Percentiles rank a stretch among this genome's conserved stretches.
Evolutionary conservation across 2,113 vertebrate species (phyloP).

Genomic region (Electrona antarctica): DNA sequence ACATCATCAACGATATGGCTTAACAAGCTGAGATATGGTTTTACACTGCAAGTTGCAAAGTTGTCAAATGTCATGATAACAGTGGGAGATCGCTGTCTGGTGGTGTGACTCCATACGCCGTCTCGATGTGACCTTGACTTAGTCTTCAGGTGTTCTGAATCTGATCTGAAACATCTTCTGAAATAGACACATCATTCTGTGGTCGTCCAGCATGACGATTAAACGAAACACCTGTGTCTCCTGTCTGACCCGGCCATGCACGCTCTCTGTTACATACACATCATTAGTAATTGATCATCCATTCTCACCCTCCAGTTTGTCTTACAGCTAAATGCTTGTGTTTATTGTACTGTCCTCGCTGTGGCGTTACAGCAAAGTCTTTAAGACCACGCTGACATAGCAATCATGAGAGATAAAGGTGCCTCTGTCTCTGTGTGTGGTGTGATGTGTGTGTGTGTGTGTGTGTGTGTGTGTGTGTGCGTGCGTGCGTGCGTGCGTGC

Average conservation of each 20-base stretch:
- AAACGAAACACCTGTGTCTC: slow-evolving; percentile 27
- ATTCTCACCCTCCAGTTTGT: slow-evolving; percentile 22
- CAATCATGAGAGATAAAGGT: neutral
- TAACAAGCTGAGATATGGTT: too few species aligned
- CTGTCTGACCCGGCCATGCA: slow-evolving; percentile 35
- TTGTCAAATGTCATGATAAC: too few species aligned
- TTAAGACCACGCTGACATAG: neutral
- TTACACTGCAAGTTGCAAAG: too few species aligned
- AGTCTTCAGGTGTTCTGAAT: too few species aligned
- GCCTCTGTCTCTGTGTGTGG: neutral
- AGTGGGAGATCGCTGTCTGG: too few species aligned
- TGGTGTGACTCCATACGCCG: too few species aligned
- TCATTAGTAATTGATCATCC: slow-evolving; percentile 57
- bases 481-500: neutral
- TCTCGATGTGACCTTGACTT: too few species aligned
- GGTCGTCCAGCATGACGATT: neutral
- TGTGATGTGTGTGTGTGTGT: slow-evolving; percentile 9
- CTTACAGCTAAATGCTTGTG: slow-evolving; percentile 16
- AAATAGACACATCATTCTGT: too few species aligned
- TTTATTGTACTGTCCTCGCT: slow-evolving; percentile 31
- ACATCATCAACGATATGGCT: too few species aligned
- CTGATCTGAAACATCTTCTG: too few species aligned
- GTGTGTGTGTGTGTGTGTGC: neutral
- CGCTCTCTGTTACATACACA: slow-evolving; percentile 47
- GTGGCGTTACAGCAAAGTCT: slow-evolving; percentile 5